phyloP scores from a whole-genome alignment of 2,888 invertebrate species.

The Hydroisotoma schaefferi region DNA sequence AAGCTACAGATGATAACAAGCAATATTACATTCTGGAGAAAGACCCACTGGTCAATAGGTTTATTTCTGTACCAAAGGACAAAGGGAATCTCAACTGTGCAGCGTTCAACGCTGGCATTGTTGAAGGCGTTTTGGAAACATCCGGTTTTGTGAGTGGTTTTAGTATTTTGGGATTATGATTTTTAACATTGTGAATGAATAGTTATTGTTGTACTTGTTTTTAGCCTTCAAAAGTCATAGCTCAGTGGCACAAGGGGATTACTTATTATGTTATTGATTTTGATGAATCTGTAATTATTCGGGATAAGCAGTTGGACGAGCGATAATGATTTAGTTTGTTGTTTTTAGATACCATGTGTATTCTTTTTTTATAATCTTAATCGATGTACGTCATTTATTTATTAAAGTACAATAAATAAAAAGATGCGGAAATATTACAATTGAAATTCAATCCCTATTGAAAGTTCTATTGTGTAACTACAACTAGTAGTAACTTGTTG shows the following conservation, averaged over 20 bases:
- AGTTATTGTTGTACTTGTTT: slow-evolving; percentile 36
- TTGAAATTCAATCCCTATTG: too few relatives aligned
- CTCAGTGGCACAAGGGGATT: slow-evolving; percentile 99
- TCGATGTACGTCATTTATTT: too few relatives aligned
- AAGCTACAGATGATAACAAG: slow-evolving; percentile 96
- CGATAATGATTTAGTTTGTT: slow-evolving; percentile 14
- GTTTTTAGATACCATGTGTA: too few relatives aligned
- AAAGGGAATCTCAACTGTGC: slow-evolving; percentile 97
- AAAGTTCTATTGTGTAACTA: too few relatives aligned
- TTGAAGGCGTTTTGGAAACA: slow-evolving; percentile 90
- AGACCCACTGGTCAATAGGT: slow-evolving; percentile 93
- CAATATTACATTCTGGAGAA: slow-evolving; percentile 99
- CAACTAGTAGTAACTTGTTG: too few relatives aligned
- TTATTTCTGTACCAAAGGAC: slow-evolving; percentile 96
- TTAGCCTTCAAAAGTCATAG: slow-evolving; percentile 97
- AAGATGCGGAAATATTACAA: too few relatives aligned
- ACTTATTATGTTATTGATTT: slow-evolving; percentile 95
- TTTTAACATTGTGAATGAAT: not conserved
- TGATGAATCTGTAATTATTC: slow-evolving; percentile 83
- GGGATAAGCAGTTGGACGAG: slow-evolving; percentile 88
- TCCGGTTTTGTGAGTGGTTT: slow-evolving; percentile 84
- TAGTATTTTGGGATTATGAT: not conserved
- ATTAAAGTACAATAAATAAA: too few relatives aligned
- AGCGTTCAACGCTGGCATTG: slow-evolving; percentile 95
- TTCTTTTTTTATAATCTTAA: too few relatives aligned